phyloP scores from a whole-genome alignment of 2,113 vertebrate species.

The Columba janthina region DNA sequence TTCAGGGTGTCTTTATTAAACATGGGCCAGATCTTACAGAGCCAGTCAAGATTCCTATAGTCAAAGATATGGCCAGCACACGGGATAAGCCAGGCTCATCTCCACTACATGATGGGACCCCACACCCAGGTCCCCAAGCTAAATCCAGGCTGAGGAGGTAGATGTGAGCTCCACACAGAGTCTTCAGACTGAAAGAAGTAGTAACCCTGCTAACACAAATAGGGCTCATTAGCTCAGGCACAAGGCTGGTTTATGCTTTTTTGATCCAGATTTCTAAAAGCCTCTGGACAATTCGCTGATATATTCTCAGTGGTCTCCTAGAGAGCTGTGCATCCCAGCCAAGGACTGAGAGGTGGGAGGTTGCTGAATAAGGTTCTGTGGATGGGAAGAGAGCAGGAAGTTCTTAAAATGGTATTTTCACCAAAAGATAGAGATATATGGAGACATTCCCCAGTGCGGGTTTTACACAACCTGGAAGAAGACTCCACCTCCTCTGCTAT shows the following conservation, averaged over 20 bases:
- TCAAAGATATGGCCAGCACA: neutral
- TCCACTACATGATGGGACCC: accelerated
- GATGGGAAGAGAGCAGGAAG: neutral
- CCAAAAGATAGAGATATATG: neutral
- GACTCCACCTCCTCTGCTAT: neutral
- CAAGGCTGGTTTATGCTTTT: neutral
- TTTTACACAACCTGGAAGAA: neutral
- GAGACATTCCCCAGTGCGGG: neutral
- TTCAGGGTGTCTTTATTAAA: neutral
- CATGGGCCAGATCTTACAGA: neutral
- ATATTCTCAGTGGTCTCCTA: neutral
- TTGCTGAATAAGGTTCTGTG: neutral
- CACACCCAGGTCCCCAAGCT: neutral
- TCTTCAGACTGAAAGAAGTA: neutral
- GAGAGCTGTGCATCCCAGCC: neutral
- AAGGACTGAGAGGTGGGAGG: neutral
- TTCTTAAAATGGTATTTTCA: neutral
- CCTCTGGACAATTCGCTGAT: neutral
- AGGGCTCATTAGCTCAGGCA: neutral
- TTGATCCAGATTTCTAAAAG: neutral
- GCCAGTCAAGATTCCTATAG: neutral
- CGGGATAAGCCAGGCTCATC: neutral
- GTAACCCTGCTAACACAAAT: neutral
- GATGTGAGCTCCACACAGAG: neutral
- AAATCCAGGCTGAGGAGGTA: neutral